Base-by-base conservation (phyloP, 2,888 invertebrate genomes). In the Stramonita haemastoma region DNA sequence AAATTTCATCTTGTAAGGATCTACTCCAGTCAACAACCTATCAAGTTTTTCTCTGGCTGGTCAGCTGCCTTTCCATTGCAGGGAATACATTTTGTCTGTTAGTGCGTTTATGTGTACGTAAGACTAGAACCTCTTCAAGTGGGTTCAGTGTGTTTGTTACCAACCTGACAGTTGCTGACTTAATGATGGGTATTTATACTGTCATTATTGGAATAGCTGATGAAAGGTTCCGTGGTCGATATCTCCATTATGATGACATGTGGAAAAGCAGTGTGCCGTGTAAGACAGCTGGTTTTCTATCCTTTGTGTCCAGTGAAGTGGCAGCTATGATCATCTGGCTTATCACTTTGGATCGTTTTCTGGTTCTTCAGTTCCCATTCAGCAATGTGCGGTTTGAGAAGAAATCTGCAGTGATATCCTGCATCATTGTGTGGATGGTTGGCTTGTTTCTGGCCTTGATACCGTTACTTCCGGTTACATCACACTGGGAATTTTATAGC, bases 141-240 rank as follows among this genome's bases (percentile, higher is more conserved):
- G 81, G 81, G 26, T 83, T 83, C 46, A 83, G 81, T 83, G 81
- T 83, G 81, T 83, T 83, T 17, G 81, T 83, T 19, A 83, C 81
- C 13, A 36, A 83, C 26, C 81, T 83, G 0, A 46, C 81, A 0
- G 26, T 83, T 5, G 81, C 81, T n/a, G 81, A 83, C 15, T 83
- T 83, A 4, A 22, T 83, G 26, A 83, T 83, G 81, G 81, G 81
- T 46, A 22, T 83, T 26, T 83, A 83, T 22, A 83, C 36, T 19
- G 36, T 36, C 13, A 22, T 83, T 6, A 83, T 46, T 11, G 81
- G 81, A 46, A 36, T 22, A 26, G 81, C 81, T 46, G 81, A 83
- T 46, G 46, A 83, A 83, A 4, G 6, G 22, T 83, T 83, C 19
- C 81, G 81, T 46, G 81, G 81, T 46, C 26, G 26, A 46, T 83